Evolutionary conservation across 1,140 invertebrate species (phyloP), one percentile per base, ranked within the genome.

Genomic region (Brachionus sp.): DNA sequence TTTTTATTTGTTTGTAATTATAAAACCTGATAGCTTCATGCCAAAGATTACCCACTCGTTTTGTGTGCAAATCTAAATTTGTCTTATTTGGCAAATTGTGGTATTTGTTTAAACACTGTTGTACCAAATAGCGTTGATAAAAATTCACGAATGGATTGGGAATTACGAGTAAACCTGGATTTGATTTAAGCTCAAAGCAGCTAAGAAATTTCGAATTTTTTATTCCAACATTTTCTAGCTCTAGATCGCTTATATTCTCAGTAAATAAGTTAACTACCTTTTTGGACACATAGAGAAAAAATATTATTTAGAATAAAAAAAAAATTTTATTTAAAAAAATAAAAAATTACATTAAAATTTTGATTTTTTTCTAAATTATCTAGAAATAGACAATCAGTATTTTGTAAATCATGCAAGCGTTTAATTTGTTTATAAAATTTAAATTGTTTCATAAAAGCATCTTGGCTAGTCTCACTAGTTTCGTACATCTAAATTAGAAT

Each of bases 111-210:
- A 97, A 87, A 89, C 93, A 93, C 88, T 92, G 92, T 64, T 91
- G 88, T 13, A 94, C 93, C 95, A 95, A 97, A 88, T 93, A 93
- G 80, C 92, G 91, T 88, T 95, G 94, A 0, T 93, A 94, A 64
- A 89, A 84, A 23, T 86, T 62, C 37, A 92, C 93, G 88, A 97
- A 96, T 64, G 95, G 94, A 90, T 96, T 95, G 85, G 89, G 90
- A 70, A 97, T 93, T 62, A 94, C 91, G 85, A 95, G 89, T 35
- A 95, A 90, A 13, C 94, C 92, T 92, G 84, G 16, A 85, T 46
- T 75, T 25, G 37, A 25, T 75, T 46, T 46, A 5, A 75, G 39
- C 5, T 75, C 70, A 29, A 50, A 75, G 25, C 70, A 75, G 12
- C 46, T 75, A n/a, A 75, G 12, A 25, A 44, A 16, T 5, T 46